Evolutionary conservation across 2,888 invertebrate genomes (phyloP), one percentile per base, ranked within the genome.

Genomic region (Aphidius colemani): DNA sequence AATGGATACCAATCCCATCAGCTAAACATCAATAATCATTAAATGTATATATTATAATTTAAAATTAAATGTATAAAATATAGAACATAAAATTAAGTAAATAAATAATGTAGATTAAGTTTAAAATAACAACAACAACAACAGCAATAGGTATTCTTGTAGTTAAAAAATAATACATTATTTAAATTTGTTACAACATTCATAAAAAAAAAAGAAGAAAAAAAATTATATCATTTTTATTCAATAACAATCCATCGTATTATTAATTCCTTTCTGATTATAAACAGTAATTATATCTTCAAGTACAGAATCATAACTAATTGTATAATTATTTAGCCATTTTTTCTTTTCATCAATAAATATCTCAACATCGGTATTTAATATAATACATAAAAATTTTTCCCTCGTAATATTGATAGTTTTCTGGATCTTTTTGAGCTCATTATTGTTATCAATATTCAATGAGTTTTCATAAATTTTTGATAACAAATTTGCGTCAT

Each of bases 161-260:
- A 18, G 13, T 18, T 18, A 18, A 1, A 18, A 18, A 18, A 18
- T 18, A 18, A 18, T 18, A 18, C 13, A 18, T 18, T 18, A 18
- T 18, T 11, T 18, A 43, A 43, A 45, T 55, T 40, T n/a, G 30
- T 66, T 13, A 48, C 30, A 7, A 61, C 30, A 18, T n/a, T n/a
- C n/a, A n/a, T n/a, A n/a, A n/a, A n/a, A n/a, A n/a, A n/a, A n/a
- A n/a, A n/a, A n/a, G n/a, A n/a, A n/a, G n/a, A n/a, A n/a, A n/a
- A n/a, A n/a, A 49, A 10, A 40, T 9, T 41, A 13, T n/a, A 45
- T 18, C 13, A 30, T 64, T 40, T 30, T 10, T 39, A 49, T 61
- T 82, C 79, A 91, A 74, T 92, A 92, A 82, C 91, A 92, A 83
- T 92, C 92, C 84, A 90, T 86, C 41, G 85, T 83, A 73, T 90